Percentiles rank a stretch among this genome's conserved stretches.
phyloP scores from a whole-genome alignment of 2,888 invertebrate species.

The Synanthedon tipuliformis region DNA sequence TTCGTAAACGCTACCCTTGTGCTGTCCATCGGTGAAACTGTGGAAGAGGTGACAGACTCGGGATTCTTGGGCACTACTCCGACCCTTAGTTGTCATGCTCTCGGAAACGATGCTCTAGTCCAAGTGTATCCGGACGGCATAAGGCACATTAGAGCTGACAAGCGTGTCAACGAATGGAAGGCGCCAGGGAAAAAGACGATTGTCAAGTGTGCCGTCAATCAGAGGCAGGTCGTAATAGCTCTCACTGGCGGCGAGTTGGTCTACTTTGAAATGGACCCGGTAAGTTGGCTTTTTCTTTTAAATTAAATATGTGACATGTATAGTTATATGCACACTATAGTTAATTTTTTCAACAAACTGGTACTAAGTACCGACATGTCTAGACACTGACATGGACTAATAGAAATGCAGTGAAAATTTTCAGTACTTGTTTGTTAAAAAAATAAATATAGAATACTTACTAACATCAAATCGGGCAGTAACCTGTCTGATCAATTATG shows the following conservation, averaged over 20 bases:
- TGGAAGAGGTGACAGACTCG: conserved; percentile 99
- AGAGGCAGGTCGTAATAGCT: conserved; percentile 97
- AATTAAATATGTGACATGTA: too few relatives aligned
- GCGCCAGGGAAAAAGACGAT: conserved; percentile 97
- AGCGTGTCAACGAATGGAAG: conserved; percentile 99
- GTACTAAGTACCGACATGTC: too few relatives aligned
- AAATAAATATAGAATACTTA: too few relatives aligned
- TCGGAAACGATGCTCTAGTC: conserved; percentile 97
- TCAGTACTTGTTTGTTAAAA: too few relatives aligned
- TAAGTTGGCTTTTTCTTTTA: conserved; percentile 60
- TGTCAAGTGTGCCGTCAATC: conserved; percentile 97
- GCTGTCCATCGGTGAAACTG: conserved; percentile 98
- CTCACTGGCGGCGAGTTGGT: conserved; percentile 97
- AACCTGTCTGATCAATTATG: too few relatives aligned
- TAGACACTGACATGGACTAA: too few relatives aligned
- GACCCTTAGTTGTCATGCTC: conserved; percentile 96
- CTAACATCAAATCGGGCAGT: too few relatives aligned
- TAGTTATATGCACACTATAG: too few relatives aligned
- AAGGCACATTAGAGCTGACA: conserved; percentile 96
- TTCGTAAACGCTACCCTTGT: conserved; percentile 98
- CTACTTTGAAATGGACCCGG: conserved; percentile 99
- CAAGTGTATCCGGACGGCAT: conserved; percentile 99
- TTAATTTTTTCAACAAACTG: too few relatives aligned
- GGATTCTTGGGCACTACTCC: conserved; percentile 99
- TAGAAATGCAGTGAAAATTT: too few relatives aligned